Evolutionary conservation across 2,888 invertebrate genomes (phyloP).

Genomic region (Drosophila histrio): DNA sequence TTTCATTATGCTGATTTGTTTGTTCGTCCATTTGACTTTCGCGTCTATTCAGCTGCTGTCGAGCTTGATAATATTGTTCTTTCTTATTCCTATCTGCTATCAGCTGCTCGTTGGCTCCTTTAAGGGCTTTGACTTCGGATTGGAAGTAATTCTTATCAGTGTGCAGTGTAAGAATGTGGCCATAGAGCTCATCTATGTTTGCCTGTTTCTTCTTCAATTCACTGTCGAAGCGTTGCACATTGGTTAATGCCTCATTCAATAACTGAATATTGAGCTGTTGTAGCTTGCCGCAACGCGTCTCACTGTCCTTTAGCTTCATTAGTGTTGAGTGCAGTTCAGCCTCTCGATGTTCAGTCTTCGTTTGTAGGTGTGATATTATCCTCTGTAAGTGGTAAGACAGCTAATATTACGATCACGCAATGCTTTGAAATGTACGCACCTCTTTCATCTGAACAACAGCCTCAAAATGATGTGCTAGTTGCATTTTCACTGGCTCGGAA

Average conservation of each 20-base stretch:
- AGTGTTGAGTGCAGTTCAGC: background rate
- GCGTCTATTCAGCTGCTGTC: background rate
- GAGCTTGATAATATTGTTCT: background rate
- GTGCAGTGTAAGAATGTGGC: background rate
- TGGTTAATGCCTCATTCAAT: background rate
- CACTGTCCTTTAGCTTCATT: background rate
- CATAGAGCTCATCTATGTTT: background rate
- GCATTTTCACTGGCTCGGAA: too few relatives aligned
- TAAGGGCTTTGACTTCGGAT: background rate
- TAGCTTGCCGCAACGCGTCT: background rate
- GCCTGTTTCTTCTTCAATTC: background rate
- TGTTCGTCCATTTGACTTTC: background rate
- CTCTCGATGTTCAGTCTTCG: background rate
- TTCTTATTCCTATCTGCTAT: background rate
- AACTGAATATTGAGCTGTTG: background rate
- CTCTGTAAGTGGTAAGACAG: too few relatives aligned
- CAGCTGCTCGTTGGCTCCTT: constrained; percentile 4
- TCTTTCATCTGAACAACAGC: too few relatives aligned
- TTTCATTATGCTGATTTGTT: background rate
- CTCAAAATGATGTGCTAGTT: too few relatives aligned
- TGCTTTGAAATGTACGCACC: too few relatives aligned
- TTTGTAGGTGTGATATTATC: too few relatives aligned
- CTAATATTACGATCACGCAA: too few relatives aligned
- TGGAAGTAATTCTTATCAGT: background rate
- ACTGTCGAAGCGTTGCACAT: background rate